Conservation (phyloP, 2,797 vertebrate genomes). For the Anguilla anguilla region DNA sequence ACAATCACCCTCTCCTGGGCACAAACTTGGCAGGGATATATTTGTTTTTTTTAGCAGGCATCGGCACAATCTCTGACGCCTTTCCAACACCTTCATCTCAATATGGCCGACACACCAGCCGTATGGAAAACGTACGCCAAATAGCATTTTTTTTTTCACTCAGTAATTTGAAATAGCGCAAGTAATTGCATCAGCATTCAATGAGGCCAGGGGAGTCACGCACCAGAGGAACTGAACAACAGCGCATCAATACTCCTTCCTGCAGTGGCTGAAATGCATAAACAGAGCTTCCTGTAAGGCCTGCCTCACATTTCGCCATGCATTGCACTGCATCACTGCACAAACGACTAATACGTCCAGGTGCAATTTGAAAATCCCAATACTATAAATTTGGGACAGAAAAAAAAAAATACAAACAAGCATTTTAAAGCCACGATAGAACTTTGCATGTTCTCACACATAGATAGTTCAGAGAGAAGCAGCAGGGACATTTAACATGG, state of each 20-base stretch:
- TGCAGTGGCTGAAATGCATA: neutral
- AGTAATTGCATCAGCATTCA: neutral
- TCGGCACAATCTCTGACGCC: neutral
- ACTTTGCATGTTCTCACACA: no score
- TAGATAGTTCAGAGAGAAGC: no score
- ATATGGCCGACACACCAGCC: neutral
- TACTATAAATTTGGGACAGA: no score
- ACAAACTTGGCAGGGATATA: neutral
- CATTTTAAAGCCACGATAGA: no score
- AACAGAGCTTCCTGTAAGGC: neutral
- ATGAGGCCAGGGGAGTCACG: neutral
- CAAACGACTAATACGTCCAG: no score
- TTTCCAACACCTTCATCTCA: neutral
- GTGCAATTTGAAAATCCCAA: no score
- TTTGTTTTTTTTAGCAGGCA: neutral
- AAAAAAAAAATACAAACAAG: no score
- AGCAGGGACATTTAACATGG: no score
- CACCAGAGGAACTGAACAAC: neutral
- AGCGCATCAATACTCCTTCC: neutral
- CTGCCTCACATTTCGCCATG: neutral
- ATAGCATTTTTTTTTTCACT: neutral
- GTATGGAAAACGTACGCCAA: neutral
- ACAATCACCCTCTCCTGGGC: slow-evolving; percentile 1
- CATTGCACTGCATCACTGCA: no score
- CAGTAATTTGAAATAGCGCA: neutral